Base-by-base conservation (phyloP, 2,888 invertebrate species). In the Thecocarcelia acutangulata region DNA sequence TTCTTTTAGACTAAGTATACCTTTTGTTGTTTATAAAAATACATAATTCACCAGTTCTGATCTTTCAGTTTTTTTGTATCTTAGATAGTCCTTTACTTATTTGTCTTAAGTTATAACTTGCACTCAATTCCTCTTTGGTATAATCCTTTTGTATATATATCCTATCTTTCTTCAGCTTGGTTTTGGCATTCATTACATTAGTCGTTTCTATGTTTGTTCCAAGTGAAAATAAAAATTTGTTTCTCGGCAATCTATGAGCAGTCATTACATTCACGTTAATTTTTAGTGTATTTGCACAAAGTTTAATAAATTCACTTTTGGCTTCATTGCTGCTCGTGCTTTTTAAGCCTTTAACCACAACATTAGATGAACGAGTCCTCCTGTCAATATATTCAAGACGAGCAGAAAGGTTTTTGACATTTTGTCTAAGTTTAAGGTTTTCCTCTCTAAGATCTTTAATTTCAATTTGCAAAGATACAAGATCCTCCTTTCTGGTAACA, bases 81-180 rank as follows among this genome's bases (percentile, higher is more conserved):
- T 56, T 69, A n/a, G 33, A 28, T 13, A 69, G 19, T 11, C 6
- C 12, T 12, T 56, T 56, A n/a, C n/a, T 69, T 37, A 69, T 13
- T 58, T 44, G 44, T 13, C 56, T 24, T 15, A 69, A 13, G 6
- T 69, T 69, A 15, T 69, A 56, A 0, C 54, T 42, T 6, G 5
- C n/a, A 48, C 33, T 17, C 37, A 58, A 46, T 21, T 69, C 69
- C 5, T 21, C 69, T 19, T 46, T 11, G 1, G 56, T 58, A 37
- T 69, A 69, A 37, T 69, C 46, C 48, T 48, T 69, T 33, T 69
- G 44, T 17, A 69, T 48, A 28, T 21, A 69, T 15, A 69, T 28
- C 12, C 4, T 17, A 15, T 44, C 12, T 8, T 24, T 44, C 12
- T 42, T 68, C 24, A 68, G 12, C 3, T 56, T 44, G 1, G 28